Percentiles rank a stretch among this genome's conserved stretches.
These are phyloP conservation scores for Pelagia noctiluca DNA, from an alignment of 30 jellyfish, hydroid and myxozoan genomes.

Conservation along the genomic window DNA sequence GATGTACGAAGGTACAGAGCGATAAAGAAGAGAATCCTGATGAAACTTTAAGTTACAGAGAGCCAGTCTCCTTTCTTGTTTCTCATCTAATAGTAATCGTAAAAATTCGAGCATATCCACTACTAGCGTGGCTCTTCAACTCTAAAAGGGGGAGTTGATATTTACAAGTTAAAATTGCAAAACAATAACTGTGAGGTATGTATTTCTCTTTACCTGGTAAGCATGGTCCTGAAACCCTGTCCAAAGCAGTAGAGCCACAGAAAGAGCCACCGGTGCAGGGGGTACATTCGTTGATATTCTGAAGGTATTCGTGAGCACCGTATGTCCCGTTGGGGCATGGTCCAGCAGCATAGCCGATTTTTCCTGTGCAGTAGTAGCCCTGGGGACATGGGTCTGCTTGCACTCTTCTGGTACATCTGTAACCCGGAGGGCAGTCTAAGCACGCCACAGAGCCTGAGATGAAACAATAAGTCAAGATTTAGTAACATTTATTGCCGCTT, in stretches of 20 bases:
- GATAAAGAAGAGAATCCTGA: too few species aligned
- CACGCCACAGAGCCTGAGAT: constrained; percentile 79
- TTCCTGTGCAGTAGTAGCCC: constrained; percentile 88
- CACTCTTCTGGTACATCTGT: constrained; percentile 79
- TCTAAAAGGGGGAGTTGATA: too few species aligned
- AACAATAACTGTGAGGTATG: not conserved
- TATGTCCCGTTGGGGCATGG: constrained; percentile 96
- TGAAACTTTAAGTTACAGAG: too few species aligned
- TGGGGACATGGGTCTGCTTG: constrained; percentile 91
- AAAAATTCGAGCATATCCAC: too few species aligned
- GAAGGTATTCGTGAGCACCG: constrained; percentile 81
- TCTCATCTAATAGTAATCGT: too few species aligned
- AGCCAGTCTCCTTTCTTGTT: too few species aligned
- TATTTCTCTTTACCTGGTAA: constrained; percentile 68
- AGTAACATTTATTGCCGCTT: too few species aligned
- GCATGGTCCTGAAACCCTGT: constrained; percentile 81
- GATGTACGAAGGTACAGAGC: too few species aligned
- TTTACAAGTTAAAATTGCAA: not conserved
- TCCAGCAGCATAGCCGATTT: constrained; percentile 81
- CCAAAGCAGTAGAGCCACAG: constrained; percentile 87
- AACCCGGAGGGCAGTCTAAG: constrained; percentile 92
- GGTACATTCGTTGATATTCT: constrained; percentile 69
- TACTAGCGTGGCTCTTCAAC: too few species aligned
- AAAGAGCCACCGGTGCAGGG: constrained; percentile 93
- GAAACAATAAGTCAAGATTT: not conserved